Percentiles rank a stretch among this genome's conserved stretches.
Conservation (phyloP, 2,113 vertebrate species). For the Varanus salvator region DNA sequence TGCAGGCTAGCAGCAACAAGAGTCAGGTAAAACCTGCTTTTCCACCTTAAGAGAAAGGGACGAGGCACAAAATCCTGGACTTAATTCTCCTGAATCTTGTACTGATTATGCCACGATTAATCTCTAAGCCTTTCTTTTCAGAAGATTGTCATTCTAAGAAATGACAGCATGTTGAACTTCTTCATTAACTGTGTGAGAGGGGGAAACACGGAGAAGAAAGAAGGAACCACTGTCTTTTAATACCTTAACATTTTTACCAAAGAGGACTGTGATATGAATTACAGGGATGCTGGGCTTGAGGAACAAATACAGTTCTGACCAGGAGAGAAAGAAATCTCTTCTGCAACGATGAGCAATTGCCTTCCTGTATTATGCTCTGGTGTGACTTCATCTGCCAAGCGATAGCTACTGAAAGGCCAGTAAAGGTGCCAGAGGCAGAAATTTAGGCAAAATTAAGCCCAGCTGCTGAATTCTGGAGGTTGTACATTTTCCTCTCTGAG, state of each 20-base stretch:
- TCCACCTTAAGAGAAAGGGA: conserved; percentile 33
- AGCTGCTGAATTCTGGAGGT: too few species aligned
- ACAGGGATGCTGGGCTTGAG: not conserved
- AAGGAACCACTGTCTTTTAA: not conserved
- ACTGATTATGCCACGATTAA: conserved; percentile 52
- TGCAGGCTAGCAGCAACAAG: conserved; percentile 30
- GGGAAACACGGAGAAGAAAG: not conserved
- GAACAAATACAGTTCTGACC: not conserved
- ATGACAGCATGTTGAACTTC: conserved; percentile 40
- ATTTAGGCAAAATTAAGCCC: too few species aligned
- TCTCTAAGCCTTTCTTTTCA: conserved; percentile 30
- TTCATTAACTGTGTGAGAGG: conserved; percentile 19
- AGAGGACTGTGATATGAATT: not conserved
- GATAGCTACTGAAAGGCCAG: not conserved
- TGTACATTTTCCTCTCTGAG: not conserved
- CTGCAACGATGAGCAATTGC: not conserved
- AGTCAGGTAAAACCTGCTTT: conserved; percentile 35
- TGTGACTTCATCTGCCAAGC: not conserved
- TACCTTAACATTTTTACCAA: conserved; percentile 7
- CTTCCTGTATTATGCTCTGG: not conserved
- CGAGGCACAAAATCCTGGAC: conserved; percentile 31
- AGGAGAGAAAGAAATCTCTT: not conserved
- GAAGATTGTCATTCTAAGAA: conserved; percentile 41
- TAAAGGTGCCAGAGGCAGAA: too few species aligned
- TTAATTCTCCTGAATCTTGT: conserved; percentile 50